Evolutionary conservation across 2,113 vertebrate species (phyloP).

Genomic region (Anoura caudifer): DNA sequence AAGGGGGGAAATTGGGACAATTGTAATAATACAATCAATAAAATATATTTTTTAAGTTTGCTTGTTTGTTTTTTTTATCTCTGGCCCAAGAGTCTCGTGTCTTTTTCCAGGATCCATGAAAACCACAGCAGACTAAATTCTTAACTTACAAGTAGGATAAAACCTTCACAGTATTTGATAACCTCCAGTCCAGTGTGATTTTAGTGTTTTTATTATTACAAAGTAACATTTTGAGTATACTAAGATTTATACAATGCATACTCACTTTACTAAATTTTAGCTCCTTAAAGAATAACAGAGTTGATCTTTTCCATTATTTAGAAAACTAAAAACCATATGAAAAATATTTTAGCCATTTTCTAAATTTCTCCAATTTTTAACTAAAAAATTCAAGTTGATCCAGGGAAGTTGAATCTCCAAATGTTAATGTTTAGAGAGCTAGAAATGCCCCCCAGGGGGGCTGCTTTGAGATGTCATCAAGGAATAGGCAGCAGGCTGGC

Average conservation of each 20-base stretch:
- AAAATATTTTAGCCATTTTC: background rate
- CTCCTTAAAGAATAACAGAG: background rate
- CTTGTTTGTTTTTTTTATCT: background rate
- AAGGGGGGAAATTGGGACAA: too few relatives aligned
- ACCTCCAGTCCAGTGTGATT: background rate
- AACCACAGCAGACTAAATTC: background rate
- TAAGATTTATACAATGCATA: background rate
- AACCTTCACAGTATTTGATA: background rate
- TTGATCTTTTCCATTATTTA: background rate
- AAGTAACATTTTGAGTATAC: background rate
- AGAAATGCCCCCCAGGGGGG: background rate
- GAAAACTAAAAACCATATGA: background rate
- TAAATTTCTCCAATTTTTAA: background rate
- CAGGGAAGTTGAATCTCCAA: background rate
- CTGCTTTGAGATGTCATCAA: background rate
- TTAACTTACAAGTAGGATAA: background rate
- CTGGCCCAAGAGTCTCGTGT: background rate
- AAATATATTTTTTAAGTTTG: background rate
- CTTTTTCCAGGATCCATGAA: background rate
- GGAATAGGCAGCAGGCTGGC: background rate
- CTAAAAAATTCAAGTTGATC: background rate
- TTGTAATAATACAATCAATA: too few relatives aligned
- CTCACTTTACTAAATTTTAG: background rate
- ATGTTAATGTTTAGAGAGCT: background rate
- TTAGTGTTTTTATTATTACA: background rate